Evolutionary conservation across 2,113 vertebrate genomes (phyloP).

Genomic region (Drymodes brunneopygia): DNA sequence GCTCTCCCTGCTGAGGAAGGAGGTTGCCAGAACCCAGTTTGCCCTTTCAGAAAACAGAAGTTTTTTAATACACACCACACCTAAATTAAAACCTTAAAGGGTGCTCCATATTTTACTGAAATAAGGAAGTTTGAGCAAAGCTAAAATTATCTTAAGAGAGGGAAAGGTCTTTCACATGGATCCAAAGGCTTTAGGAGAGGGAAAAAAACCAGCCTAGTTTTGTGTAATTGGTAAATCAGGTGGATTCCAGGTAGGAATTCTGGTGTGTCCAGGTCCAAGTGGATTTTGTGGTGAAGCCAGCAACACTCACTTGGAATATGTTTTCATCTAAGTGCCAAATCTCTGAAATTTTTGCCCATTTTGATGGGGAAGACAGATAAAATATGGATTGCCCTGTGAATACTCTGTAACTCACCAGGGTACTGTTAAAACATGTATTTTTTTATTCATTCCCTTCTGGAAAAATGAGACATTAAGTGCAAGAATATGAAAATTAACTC

Average conservation of each 20-base stretch:
- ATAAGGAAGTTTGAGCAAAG: background rate
- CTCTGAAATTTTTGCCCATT: conserved; percentile 40
- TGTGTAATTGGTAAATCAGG: background rate
- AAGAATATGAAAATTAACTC: background rate
- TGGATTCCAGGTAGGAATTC: background rate
- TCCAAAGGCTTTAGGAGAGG: background rate
- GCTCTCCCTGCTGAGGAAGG: background rate
- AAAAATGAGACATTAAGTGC: background rate
- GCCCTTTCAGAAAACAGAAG: background rate
- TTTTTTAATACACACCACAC: background rate
- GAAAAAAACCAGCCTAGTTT: background rate
- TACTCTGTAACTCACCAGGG: background rate
- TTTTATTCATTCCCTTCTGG: background rate
- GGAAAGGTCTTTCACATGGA: background rate
- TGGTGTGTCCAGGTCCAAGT: background rate
- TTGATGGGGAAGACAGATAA: background rate
- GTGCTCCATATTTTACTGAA: background rate
- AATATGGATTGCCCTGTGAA: background rate
- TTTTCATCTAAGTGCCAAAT: conserved; percentile 59
- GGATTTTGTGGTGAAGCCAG: background rate
- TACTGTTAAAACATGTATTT: background rate
- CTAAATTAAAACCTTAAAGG: background rate
- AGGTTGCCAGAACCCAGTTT: background rate
- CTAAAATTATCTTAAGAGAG: background rate
- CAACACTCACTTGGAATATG: conserved; percentile 49